These are phyloP conservation scores for Nasonovia ribisnigri DNA, from an alignment of 2,888 invertebrate species.

Conservation along the genomic window DNA sequence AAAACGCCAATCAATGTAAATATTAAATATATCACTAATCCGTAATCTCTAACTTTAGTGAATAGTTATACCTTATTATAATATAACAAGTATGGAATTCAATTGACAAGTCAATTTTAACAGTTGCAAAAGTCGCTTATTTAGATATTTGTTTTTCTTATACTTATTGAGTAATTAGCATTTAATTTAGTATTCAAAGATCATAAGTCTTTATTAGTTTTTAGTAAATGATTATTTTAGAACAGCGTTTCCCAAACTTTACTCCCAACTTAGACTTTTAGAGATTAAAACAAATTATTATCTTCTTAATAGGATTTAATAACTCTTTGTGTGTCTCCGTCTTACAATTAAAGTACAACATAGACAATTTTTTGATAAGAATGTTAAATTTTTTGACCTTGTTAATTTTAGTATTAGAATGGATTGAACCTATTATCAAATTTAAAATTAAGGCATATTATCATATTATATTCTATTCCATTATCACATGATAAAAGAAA, in stretches of 20 bases:
- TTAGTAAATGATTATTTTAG: background rate
- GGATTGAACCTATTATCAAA: too few relatives aligned
- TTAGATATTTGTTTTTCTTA: background rate
- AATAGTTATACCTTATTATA: background rate
- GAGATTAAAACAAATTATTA: background rate
- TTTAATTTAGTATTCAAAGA: background rate
- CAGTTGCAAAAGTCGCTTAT: background rate
- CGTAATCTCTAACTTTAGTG: background rate
- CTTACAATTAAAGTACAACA: background rate
- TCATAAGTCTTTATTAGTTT: background rate
- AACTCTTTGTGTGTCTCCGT: background rate
- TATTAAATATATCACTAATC: background rate
- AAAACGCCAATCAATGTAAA: constrained; percentile 34
- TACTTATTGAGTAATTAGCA: background rate
- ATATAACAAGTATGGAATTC: background rate
- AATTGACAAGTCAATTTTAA: background rate
- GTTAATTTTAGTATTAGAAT: background rate
- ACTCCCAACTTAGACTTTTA: background rate
- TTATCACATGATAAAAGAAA: too few relatives aligned
- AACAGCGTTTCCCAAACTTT: background rate
- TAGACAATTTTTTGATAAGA: background rate
- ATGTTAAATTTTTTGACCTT: background rate
- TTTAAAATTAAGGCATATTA: too few relatives aligned
- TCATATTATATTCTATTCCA: too few relatives aligned
- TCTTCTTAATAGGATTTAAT: background rate